Percentiles rank a stretch among this genome's conserved stretches.
These are phyloP conservation scores for Rhabdornis inornatus DNA, from an alignment of 2,113 vertebrate species.

Conservation along the genomic window DNA sequence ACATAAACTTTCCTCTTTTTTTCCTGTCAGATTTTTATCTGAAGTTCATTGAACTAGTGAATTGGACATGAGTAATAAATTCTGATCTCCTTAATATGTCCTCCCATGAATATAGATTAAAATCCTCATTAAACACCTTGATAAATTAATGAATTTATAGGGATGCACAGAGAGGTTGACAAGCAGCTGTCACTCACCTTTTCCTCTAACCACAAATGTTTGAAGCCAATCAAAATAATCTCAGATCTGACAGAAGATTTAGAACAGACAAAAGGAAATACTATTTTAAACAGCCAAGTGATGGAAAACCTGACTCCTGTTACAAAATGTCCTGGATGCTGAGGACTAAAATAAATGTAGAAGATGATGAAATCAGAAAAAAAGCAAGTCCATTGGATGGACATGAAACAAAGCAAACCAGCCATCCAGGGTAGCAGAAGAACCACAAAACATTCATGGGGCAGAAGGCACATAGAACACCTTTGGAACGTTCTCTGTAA, in stretches of 20 bases:
- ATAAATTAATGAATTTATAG: neutral
- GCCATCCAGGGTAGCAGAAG: neutral
- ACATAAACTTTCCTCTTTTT: neutral
- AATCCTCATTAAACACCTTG: neutral
- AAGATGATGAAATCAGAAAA: neutral
- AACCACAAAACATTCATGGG: neutral
- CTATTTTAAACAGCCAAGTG: neutral
- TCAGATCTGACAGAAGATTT: neutral
- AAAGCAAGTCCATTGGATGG: neutral
- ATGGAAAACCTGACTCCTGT: neutral
- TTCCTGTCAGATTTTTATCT: neutral
- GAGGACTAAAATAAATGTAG: neutral
- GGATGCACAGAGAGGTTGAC: neutral
- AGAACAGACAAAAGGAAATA: neutral
- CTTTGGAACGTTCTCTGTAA: neutral
- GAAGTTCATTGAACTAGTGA: neutral
- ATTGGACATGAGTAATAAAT: neutral
- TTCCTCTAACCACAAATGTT: neutral
- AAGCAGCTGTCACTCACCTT: neutral
- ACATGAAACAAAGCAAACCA: neutral
- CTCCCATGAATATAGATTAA: neutral
- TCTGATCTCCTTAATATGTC: neutral
- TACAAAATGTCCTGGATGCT: neutral
- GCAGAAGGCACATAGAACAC: neutral
- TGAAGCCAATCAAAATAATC: neutral